Evolutionary conservation across 2,797 vertebrate species (phyloP).

Genomic region (Miichthys miiuy): DNA sequence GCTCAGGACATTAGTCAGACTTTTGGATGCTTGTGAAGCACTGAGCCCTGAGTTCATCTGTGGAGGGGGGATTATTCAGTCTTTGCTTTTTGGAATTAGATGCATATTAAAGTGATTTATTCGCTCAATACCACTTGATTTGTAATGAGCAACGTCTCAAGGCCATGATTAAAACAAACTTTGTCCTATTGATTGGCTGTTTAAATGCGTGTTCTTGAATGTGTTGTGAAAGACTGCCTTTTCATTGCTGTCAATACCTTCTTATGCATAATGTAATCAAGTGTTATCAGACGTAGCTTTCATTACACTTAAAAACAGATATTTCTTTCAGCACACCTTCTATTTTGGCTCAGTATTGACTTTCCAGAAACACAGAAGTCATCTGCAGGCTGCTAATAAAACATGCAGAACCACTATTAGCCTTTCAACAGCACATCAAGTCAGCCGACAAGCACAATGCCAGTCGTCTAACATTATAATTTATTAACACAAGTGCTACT

Average conservation of each 20-base stretch:
- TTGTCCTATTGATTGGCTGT: conserved; percentile 54
- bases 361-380: conserved; percentile 39
- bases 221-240: conserved; percentile 33
- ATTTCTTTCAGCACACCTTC: conserved; percentile 38
- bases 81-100: conserved; percentile 53
- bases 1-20: conserved; percentile 76
- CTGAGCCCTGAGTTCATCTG: conserved; percentile 39
- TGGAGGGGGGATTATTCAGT: conserved; percentile 10
- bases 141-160: conserved; percentile 63
- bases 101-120: conserved; percentile 66
- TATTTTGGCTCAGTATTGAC: conserved; percentile 39
- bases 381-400: conserved; percentile 58
- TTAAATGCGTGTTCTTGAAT: conserved; percentile 37
- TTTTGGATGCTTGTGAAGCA: conserved; percentile 63
- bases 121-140: conserved; percentile 58
- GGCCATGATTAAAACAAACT: conserved; percentile 62
- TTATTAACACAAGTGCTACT: conserved; percentile 57
- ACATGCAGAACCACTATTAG: conserved; percentile 56
- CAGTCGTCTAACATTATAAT: conserved; percentile 43
- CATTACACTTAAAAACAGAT: conserved; percentile 32
- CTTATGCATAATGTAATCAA: conserved; percentile 48
- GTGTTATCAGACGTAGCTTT: conserved; percentile 13
- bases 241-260: conserved; percentile 34
- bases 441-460: conserved; percentile 40
- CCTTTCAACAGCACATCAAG: conserved; percentile 55